Conservation (phyloP, 2,797 vertebrate species). For the Chiloscyllium punctatum region DNA sequence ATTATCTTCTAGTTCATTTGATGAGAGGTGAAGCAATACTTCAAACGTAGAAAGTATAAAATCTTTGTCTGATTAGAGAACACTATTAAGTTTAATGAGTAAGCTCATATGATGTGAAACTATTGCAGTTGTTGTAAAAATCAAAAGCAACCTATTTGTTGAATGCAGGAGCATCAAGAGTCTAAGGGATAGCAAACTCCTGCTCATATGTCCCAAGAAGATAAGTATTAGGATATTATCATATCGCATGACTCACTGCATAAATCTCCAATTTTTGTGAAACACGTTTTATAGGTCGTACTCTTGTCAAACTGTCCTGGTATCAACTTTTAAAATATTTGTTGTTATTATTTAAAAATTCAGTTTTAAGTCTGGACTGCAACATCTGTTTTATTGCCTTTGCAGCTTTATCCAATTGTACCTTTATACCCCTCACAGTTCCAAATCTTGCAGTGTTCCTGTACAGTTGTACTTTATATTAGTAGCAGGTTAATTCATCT, state of each 20-base stretch:
- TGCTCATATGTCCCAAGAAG: neutral
- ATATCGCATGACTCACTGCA: neutral
- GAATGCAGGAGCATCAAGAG: neutral
- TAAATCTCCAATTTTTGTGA: neutral
- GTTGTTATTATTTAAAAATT: no score
- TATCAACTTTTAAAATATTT: no score
- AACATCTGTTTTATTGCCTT: no score
- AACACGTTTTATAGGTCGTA: neutral
- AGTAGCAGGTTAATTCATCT: neutral
- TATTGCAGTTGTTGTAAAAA: neutral
- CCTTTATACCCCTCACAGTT: no score
- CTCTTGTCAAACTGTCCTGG: neutral
- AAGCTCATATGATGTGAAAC: neutral
- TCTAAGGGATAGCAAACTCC: neutral
- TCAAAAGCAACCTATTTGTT: neutral
- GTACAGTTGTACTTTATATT: no score
- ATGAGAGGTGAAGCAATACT: neutral
- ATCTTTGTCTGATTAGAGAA: neutral
- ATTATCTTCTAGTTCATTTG: neutral
- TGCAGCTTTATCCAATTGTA: no score
- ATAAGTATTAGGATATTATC: neutral
- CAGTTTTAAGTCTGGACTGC: no score
- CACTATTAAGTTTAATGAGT: neutral
- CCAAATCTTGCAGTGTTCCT: no score
- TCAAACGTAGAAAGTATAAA: neutral